Conservation (phyloP, 37 sponge, comb jelly and placozoan genomes). For the Ianthella basta region DNA sequence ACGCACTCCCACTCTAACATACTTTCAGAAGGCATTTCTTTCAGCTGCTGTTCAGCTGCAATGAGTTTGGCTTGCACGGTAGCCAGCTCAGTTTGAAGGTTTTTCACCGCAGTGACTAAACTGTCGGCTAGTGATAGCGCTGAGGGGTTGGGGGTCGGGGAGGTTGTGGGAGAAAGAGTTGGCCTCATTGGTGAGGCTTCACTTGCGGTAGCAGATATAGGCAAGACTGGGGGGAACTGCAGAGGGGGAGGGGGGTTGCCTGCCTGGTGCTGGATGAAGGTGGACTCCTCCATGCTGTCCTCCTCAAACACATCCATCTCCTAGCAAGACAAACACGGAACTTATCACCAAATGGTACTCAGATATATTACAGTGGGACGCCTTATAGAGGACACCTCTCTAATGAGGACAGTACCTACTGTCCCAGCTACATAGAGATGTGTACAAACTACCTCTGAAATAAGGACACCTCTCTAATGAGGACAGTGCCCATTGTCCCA, state of each 20-base stretch:
- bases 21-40: conserved; percentile 70
- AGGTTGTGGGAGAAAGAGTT: not conserved
- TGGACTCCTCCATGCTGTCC: not conserved
- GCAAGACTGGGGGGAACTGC: not conserved
- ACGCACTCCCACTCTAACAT: not conserved
- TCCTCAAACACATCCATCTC: no score
- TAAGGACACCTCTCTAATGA: no score
- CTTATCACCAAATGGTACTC: no score
- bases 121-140: conserved; percentile 49
- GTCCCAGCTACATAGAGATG: no score
- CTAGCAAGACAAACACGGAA: no score
- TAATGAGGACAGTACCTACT: no score
- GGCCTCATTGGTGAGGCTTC: not conserved
- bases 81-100: conserved; percentile 57
- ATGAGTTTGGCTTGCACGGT: conserved; percentile 35
- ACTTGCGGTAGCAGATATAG: not conserved
- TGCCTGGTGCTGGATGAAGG: conserved; percentile 19
- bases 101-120: conserved; percentile 46
- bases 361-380: no score
- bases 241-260: not conserved
- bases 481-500: no score
- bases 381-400: no score
- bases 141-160: not conserved
- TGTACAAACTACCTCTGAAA: no score
- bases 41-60: conserved; percentile 41